Percentiles rank a stretch among this genome's conserved stretches.
Conservation (phyloP, 2,797 vertebrate genomes). For the Cossypha niveicapilla region DNA sequence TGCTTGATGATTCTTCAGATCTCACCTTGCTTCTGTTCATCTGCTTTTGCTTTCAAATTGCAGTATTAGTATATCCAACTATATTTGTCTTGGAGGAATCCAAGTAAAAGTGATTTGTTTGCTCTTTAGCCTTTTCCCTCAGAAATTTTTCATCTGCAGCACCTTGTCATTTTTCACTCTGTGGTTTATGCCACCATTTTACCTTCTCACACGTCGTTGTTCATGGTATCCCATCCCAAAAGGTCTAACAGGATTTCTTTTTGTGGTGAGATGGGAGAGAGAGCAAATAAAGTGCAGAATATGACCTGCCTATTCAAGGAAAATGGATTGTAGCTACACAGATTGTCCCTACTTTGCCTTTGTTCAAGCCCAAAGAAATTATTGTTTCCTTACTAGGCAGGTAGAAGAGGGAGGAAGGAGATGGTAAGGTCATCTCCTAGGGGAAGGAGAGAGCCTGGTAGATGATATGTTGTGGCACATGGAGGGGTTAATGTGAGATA, state of each 20-base stretch:
- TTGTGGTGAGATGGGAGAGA: not conserved
- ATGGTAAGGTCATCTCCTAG: not conserved
- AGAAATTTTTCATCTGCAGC: not conserved
- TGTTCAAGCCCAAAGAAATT: not conserved
- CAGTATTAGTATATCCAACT: not conserved
- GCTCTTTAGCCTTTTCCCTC: not conserved
- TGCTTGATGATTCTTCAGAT: not conserved
- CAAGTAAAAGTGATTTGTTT: not conserved
- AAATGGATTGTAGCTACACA: not conserved
- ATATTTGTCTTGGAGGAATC: not conserved
- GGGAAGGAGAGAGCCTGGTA: not conserved
- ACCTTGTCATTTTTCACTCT: not conserved
- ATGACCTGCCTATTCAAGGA: not conserved
- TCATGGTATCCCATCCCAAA: not conserved
- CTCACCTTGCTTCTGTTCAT: not conserved
- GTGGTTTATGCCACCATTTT: not conserved
- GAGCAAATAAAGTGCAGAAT: not conserved
- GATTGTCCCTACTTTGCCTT: not conserved
- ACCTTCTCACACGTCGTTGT: not conserved
- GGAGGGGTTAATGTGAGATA: slow-evolving; percentile 3
- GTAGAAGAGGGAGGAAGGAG: not conserved
- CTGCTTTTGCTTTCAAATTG: not conserved
- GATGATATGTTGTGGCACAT: not conserved
- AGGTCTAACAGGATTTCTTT: not conserved
- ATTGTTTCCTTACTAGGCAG: not conserved